Base-by-base conservation (phyloP, 1,140 invertebrate species). In the Heliconius hermathena region DNA sequence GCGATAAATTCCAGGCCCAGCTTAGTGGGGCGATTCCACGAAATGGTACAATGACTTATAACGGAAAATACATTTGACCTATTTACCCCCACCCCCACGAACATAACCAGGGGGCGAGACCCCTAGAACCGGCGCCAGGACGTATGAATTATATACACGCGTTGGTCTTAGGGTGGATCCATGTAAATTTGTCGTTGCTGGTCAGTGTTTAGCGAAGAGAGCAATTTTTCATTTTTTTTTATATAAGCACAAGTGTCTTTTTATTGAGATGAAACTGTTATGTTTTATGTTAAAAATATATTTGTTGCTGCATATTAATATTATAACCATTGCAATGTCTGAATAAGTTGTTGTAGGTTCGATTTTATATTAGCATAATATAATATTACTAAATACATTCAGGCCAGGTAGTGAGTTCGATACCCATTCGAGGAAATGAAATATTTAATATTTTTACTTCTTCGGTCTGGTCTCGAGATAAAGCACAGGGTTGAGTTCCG, bases 61-160 rank as follows among this genome's bases (percentile, higher is more conserved):
- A 88, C 89, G 81, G 88, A 85, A 91, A 92, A 91, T 90, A 93
- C 87, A 90, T 91, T 88, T 91, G 90, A 93, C 90, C 88, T 90
- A 90, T 90, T 91, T 89, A 88, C 80, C 83, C 82, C 83, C 82
- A 81, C 81, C 77, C 79, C 76, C 76, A 76, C 74, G 66, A 78
- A 78, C 73, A 71, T 79, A 57, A 81, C 84, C 84, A 84, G 81
- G 29, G 72, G 71, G 38, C 26, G 60, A 82, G 85, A 86, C 38
- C 86, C 81, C 75, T 74, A 22, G 74, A 83, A 76, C 78, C 72
- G 71, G 73, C 57, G 73, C 74, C 75, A 66, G 80, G 77, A 41
- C 71, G 60, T 76, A 71, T 57, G 46, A 70, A 77, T 77, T 79
- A 60, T 81, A 73, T 66, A 71, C 38, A 72, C 49, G 38, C 49